Base-by-base conservation (phyloP, 2,797 vertebrate genomes). In the Chaunax sp. region DNA sequence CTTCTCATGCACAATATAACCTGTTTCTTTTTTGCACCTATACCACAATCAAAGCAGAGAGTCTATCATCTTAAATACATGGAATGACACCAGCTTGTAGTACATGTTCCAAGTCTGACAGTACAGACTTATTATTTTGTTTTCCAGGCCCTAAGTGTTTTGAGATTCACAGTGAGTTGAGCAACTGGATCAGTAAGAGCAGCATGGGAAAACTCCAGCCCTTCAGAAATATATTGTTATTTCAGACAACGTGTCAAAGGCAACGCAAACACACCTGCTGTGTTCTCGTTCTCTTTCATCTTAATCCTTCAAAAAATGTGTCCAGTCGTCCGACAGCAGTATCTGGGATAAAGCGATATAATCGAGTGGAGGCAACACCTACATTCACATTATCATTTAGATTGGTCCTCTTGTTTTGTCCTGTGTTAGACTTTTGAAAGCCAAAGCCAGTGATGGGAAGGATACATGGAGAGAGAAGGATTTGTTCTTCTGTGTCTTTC, bases 191-290 rank as follows among this genome's bases (percentile, higher is more conserved):
- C 61, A 62, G 81, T 89, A 85, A 78, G 83, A 94, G 93, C 92
- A 94, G 90, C 85, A 64, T 45, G 82, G 87, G 84, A 80, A 72
- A 85, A 86, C 85, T 89, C 86, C 91, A 93, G 93, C 93, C 93
- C 92, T 94, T 94, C 80, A 87, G 79, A 79, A 81, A 80, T 81
- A 49, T 86, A 75, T 85, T 84, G 78, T 79, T 76, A 64, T 80
- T 83, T 81, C 41, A 10, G 78, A 55, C 33, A 69, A 77, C 70
- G 72, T 85, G 69, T 87, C 77, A 84, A 89, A 92, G 88, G 88
- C 88, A 90, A 89, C 79, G 14, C 37, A 16, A 13, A 40, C 82
- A 81, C 67, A 77, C 63, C 74, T 25, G 40, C 84, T 79, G 57
- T 57, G 14, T 78, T 66, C 49, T 65, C 72, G 35, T 23, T 60